These are phyloP conservation scores for Zhengitettix transpicula DNA, from an alignment of 2,888 invertebrate genomes.

Conservation along the genomic window DNA sequence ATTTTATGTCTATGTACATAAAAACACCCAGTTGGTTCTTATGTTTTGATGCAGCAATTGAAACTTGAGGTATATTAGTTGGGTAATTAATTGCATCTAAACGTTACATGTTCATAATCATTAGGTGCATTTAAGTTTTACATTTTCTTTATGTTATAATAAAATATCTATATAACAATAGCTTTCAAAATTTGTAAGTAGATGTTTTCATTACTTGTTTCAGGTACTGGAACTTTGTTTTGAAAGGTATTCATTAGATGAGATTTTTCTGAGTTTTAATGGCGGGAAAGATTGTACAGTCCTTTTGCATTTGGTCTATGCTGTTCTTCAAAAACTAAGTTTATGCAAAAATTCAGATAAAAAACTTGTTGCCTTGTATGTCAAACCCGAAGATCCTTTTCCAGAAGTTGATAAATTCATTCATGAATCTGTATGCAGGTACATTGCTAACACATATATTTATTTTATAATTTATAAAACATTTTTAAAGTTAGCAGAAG, in stretches of 20 bases:
- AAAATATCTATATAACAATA: no score
- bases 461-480: no score
- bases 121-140: no score
- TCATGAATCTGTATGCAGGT: slow-evolving; percentile 40
- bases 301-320: slow-evolving; percentile 53
- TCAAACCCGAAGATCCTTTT: slow-evolving; percentile 65
- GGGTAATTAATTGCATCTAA: no score
- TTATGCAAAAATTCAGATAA: slow-evolving; percentile 1
- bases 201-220: slow-evolving; percentile 16
- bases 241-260: slow-evolving; percentile 43
- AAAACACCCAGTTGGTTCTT: no score
- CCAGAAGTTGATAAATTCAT: slow-evolving; percentile 61
- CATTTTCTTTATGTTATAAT: no score
- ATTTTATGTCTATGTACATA: no score
- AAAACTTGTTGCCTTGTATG: slow-evolving; percentile 56
- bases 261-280: slow-evolving; percentile 85
- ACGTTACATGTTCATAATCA: no score
- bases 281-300: slow-evolving; percentile 98
- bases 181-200: no score
- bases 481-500: no score
- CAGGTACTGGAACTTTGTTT: slow-evolving; percentile 46
- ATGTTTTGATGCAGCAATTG: no score
- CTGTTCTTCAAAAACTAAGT: slow-evolving; percentile 25
- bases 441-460: background rate
- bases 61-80: no score